Base-by-base conservation (phyloP, 2,888 invertebrate genomes). In the Operophtera brumata region DNA sequence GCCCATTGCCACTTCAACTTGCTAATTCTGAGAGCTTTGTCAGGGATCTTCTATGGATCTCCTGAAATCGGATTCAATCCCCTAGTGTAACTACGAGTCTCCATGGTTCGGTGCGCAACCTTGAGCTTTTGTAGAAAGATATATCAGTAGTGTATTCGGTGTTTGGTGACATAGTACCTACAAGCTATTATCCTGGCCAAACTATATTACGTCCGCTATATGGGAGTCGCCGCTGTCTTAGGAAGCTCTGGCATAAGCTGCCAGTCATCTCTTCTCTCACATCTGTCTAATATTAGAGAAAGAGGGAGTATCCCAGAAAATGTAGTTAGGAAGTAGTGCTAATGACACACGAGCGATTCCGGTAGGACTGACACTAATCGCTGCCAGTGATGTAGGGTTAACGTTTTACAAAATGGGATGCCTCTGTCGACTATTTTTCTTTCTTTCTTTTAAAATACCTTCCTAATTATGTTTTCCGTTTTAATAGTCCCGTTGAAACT, bases 291-390 rank as follows among this genome's bases (percentile, higher is more conserved):
- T 53, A 50, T 57, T 60, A 62, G 62, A 62, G 54, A 56, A 54
- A 61, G 59, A 65, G 32, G 42, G 32, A 44, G 39, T 47, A 4
- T 20, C 20, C 20, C 20, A 20, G 36, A 37, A 69, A n/a, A 63
- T 64, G 69, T 61, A 70, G 65, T 64, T 67, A 73, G 84, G 85
- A 87, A 86, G 82, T 82, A 77, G 72, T 71, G 70, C 76, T 82
- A 83, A 84, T 82, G 83, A 83, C 75, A 73, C 74, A 78, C 67
- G 72, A 75, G 77, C 80, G 83, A 86, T 83, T 87, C 81, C 77
- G 82, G 76, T 68, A 61, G 64, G 69, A 64, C 66, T 66, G 80
- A 77, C 84, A 77, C 86, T 86, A 86, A 87, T 86, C 81, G 79
- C 65, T 69, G 59, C 64, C 61, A 59, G 68, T 78, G 77, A 74